Conservation (phyloP, 2,888 invertebrate species). For the Luperina testacea region DNA sequence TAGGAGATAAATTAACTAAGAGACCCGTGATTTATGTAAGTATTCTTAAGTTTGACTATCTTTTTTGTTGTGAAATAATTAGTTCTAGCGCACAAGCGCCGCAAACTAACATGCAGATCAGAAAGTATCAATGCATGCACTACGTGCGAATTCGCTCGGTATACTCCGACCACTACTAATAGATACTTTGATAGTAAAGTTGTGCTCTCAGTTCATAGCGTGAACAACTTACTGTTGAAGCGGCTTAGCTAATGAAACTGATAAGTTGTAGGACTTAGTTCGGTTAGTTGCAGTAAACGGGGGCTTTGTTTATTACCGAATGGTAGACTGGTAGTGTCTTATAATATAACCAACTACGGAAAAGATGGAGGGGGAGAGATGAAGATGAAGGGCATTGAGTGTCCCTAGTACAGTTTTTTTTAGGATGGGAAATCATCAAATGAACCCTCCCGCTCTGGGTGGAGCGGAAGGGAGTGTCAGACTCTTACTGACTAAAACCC, state of each 20-base stretch:
- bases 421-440: too few species aligned
- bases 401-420: too few species aligned
- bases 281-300: background rate
- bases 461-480: too few species aligned
- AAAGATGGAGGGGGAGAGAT: too few species aligned
- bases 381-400: too few species aligned
- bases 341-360: background rate
- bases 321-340: background rate
- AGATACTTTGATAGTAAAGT: constrained; percentile 26
- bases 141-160: background rate
- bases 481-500: too few species aligned
- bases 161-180: constrained; percentile 3
- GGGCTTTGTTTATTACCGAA: too few species aligned
- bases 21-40: too few species aligned
- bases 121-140: background rate
- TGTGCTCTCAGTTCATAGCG: background rate
- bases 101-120: background rate
- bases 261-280: constrained; percentile 7
- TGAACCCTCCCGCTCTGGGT: too few species aligned
- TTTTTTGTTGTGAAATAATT: background rate
- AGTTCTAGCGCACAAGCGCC: background rate
- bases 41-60: too few species aligned
- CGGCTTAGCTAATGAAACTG: constrained; percentile 26
- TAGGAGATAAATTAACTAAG: too few species aligned
- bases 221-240: background rate